These are phyloP conservation scores for Catharus bicknelli DNA, from an alignment of 2,113 vertebrate genomes.

Conservation along the genomic window DNA sequence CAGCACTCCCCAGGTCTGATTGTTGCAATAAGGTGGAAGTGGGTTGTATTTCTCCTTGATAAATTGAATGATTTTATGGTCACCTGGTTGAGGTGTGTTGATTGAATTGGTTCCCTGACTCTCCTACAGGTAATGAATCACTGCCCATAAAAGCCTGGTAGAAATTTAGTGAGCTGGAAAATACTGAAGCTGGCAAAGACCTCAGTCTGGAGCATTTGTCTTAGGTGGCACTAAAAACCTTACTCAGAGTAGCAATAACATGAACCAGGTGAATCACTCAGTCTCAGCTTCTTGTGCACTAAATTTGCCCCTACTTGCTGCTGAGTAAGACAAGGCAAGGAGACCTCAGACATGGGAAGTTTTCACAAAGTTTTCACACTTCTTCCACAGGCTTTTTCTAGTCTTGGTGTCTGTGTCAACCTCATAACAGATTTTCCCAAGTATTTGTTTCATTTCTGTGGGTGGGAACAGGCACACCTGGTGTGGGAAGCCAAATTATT, in stretches of 20 bases:
- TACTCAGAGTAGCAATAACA: background rate
- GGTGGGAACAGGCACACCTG: background rate
- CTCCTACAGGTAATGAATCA: constrained; percentile 10
- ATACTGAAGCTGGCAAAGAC: background rate
- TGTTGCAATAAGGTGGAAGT: background rate
- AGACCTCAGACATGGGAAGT: background rate
- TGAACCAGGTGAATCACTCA: background rate
- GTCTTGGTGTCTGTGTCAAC: background rate
- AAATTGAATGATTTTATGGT: background rate
- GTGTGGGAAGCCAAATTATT: background rate
- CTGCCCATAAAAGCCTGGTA: constrained; percentile 13
- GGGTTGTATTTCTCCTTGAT: background rate
- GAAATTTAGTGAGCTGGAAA: background rate
- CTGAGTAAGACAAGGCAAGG: background rate
- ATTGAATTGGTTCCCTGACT: background rate
- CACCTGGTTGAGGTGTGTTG: background rate
- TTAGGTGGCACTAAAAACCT: constrained; percentile 9
- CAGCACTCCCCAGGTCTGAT: background rate
- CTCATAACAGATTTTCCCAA: background rate
- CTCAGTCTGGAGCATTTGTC: background rate
- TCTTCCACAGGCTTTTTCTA: background rate
- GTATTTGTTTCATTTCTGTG: background rate
- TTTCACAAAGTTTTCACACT: background rate
- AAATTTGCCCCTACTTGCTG: constrained; percentile 8
- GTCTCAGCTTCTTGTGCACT: background rate